Conservation (phyloP, 2,113 vertebrate genomes). For the Monopterus albus region DNA sequence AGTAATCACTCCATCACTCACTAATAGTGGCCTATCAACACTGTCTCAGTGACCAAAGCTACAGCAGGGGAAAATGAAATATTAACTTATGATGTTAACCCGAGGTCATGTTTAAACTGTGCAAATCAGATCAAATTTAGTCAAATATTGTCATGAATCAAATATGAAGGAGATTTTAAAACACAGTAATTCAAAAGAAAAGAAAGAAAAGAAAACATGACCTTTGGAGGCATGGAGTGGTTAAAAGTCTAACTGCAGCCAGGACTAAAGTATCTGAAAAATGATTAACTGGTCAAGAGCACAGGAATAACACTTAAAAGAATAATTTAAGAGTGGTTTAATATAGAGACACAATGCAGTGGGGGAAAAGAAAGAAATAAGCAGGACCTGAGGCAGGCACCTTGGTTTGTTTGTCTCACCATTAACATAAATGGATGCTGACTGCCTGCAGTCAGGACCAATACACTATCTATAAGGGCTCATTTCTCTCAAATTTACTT, state of each 20-base stretch:
- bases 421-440: conserved; percentile 77
- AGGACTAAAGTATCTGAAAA: conserved; percentile 14
- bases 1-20: conserved; percentile 80
- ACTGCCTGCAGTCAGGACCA: conserved; percentile 76
- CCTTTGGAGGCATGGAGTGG: conserved; percentile 3
- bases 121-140: conserved; percentile 62
- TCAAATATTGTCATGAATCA: conserved; percentile 53
- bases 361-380: conserved; percentile 40
- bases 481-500: conserved; percentile 80
- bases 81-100: conserved; percentile 78
- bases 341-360: conserved; percentile 17
- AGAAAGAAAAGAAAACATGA: conserved; percentile 23
- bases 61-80: conserved; percentile 77
- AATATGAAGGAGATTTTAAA: conserved; percentile 23
- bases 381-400: conserved; percentile 46
- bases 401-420: conserved; percentile 57
- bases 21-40: conserved; percentile 82
- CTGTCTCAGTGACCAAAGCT: conserved; percentile 76
- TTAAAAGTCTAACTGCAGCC: conserved; percentile 23
- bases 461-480: conserved; percentile 77
- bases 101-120: conserved; percentile 55
- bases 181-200: conserved; percentile 12
- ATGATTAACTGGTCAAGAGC: neutral
- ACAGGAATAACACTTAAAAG: conserved; percentile 16
- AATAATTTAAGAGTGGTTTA: conserved; percentile 26